Conservation (phyloP, 2,888 invertebrate genomes). For the Galeruca laticollis region DNA sequence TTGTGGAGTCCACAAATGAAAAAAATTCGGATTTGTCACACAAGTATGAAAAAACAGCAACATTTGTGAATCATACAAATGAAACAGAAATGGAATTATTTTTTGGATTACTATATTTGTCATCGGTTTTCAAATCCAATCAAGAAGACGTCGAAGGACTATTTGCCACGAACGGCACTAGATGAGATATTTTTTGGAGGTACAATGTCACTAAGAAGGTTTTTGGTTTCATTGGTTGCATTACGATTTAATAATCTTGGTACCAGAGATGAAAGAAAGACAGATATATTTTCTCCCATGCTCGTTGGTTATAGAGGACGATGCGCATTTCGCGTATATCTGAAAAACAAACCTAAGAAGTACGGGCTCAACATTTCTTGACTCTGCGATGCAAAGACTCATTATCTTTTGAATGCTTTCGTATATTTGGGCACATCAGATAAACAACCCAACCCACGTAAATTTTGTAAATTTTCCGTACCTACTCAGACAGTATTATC, state of each 20-base stretch:
- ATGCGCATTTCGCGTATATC: conserved; percentile 7
- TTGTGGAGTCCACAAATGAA: neutral
- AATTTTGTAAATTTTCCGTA: too few relatives aligned
- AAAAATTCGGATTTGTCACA: neutral
- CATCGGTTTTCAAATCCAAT: neutral
- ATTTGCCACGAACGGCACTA: too few relatives aligned
- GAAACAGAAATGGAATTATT: neutral
- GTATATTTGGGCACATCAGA: neutral
- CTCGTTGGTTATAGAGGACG: conserved; percentile 12
- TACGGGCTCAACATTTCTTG: neutral
- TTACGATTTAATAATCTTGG: neutral
- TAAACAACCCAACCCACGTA: neutral
- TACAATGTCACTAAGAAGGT: neutral
- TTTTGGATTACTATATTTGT: neutral
- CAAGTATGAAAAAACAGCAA: neutral
- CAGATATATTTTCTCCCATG: conserved; percentile 3
- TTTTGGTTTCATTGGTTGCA: neutral
- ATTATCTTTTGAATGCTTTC: neutral
- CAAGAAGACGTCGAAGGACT: neutral
- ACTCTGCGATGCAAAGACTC: neutral
- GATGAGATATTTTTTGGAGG: too few relatives aligned
- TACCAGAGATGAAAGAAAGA: neutral
- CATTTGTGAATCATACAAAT: neutral
- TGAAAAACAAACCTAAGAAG: conserved; percentile 6
- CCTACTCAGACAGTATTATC: neutral